Percentiles rank a stretch among this genome's conserved stretches.
Conservation (phyloP, 2,797 vertebrate species). For the Falco columbarius region DNA sequence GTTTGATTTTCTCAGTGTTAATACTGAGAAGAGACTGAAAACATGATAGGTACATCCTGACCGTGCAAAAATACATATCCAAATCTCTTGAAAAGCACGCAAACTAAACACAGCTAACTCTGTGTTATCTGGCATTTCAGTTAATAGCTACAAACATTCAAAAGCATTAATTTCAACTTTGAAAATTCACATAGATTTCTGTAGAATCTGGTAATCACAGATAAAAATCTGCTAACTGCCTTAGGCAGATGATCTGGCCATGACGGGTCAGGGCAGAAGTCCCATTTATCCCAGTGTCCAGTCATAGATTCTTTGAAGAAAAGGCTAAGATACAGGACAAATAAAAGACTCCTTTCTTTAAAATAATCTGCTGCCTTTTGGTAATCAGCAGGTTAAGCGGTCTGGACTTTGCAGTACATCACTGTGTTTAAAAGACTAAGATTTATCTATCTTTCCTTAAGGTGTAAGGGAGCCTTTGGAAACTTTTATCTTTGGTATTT, state of each 20-base stretch:
- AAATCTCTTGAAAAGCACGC: not conserved
- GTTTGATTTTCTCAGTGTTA: not conserved
- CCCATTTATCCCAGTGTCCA: not conserved
- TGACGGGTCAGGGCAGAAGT: not conserved
- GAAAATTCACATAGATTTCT: not conserved
- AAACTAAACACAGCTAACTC: not conserved
- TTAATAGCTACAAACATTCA: not conserved
- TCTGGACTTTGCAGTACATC: not conserved
- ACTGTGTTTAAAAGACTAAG: not conserved
- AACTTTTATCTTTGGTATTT: not conserved
- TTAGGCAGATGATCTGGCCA: not conserved
- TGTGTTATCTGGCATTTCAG: not conserved
- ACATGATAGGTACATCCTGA: not conserved
- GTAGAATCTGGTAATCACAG: not conserved
- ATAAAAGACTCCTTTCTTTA: not conserved
- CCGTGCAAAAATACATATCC: accelerated
- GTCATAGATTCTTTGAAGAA: not conserved
- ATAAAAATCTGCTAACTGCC: not conserved
- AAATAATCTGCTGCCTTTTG: not conserved
- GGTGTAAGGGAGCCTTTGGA: not conserved
- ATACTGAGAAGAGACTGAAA: not conserved
- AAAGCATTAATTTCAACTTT: not conserved
- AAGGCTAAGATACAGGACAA: not conserved
- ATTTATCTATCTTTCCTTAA: not conserved
- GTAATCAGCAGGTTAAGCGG: not conserved